A percentile compares a stretch with the other conserved stretches of the same genome.
These are phyloP conservation scores for Amyelois transitella DNA, from an alignment of 1,140 invertebrate genomes.

Conservation along the genomic window DNA sequence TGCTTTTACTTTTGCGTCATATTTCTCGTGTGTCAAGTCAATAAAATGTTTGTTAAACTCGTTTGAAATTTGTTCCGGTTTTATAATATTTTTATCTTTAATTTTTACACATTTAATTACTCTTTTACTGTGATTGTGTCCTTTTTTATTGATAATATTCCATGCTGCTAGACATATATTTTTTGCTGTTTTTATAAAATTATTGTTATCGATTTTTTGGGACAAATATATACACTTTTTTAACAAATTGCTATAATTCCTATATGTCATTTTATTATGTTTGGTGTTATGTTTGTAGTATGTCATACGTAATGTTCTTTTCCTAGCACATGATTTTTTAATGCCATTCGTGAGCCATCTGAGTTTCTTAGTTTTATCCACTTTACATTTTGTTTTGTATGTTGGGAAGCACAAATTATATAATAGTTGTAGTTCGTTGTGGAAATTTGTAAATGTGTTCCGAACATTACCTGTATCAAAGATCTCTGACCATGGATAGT, in stretches of 20 bases:
- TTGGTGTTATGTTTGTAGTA: not conserved
- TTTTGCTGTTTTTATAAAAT: not conserved
- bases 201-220: not conserved
- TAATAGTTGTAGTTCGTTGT: not conserved
- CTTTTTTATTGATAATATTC: not conserved
- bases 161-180: not conserved
- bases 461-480: not conserved
- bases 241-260: not conserved
- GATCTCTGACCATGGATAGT: not conserved
- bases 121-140: too few relatives aligned
- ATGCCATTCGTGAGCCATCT: not conserved
- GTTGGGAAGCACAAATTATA: not conserved
- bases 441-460: not conserved
- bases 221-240: not conserved
- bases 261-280: not conserved
- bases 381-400: not conserved
- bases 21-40: not conserved
- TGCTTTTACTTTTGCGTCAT: not conserved
- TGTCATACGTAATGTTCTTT: not conserved
- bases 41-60: not conserved
- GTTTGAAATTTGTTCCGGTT: not conserved
- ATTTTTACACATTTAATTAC: too few relatives aligned
- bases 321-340: not conserved
- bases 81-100: not conserved
- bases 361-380: not conserved